Percentiles rank a stretch among this genome's conserved stretches.
These are phyloP conservation scores for Orius insidiosus DNA, from an alignment of 1,140 invertebrate species.

Conservation along the genomic window DNA sequence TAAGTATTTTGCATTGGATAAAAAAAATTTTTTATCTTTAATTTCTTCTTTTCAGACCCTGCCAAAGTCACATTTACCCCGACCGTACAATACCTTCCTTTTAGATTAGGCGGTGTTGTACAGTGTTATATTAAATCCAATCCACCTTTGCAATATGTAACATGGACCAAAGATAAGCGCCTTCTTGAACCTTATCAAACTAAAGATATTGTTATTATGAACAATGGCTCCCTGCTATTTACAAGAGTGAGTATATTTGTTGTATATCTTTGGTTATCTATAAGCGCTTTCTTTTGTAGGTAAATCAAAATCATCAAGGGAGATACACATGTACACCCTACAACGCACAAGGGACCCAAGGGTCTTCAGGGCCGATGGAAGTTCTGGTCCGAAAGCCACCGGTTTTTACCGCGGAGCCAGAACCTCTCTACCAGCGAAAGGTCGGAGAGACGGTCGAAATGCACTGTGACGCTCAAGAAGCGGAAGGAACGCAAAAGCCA, in stretches of 20 bases:
- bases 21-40: too few species aligned
- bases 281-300: slow-evolving; percentile 23
- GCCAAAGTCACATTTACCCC: slow-evolving; percentile 90
- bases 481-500: slow-evolving; percentile 79
- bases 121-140: slow-evolving; percentile 94
- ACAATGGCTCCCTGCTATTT: slow-evolving; percentile 80
- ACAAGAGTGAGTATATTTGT: slow-evolving; percentile 36
- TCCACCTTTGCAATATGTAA: slow-evolving; percentile 84
- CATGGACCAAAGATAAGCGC: slow-evolving; percentile 90
- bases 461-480: slow-evolving; percentile 78
- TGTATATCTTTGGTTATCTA: neutral
- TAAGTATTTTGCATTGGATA: too few species aligned
- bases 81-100: slow-evolving; percentile 83
- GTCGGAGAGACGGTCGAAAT: slow-evolving; percentile 80
- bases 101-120: slow-evolving; percentile 79
- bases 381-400: slow-evolving; percentile 87
- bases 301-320: slow-evolving; percentile 75
- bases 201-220: slow-evolving; percentile 82
- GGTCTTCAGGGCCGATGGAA: slow-evolving; percentile 83
- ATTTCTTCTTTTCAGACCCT: slow-evolving; percentile 47
- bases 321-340: slow-evolving; percentile 88
- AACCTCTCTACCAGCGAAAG: slow-evolving; percentile 71
- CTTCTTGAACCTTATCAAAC: slow-evolving; percentile 82
- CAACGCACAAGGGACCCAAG: slow-evolving; percentile 82
- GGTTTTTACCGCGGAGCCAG: slow-evolving; percentile 64